Conservation (phyloP, 2,113 vertebrate genomes). For the Hypomesus transpacificus region DNA sequence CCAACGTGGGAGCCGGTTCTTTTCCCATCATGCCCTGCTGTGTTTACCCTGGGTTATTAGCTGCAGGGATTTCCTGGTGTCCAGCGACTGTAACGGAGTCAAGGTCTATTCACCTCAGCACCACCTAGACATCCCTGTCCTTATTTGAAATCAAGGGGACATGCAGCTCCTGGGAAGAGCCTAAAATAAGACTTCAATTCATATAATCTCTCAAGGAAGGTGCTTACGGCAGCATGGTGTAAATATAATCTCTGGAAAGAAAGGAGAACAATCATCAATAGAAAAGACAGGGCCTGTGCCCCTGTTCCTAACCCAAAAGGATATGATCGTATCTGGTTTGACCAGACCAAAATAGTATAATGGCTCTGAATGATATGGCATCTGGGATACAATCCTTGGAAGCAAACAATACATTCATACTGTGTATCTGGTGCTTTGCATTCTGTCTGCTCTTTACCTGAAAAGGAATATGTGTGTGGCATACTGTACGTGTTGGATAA, state of each 20-base stretch:
- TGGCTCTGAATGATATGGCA: no score
- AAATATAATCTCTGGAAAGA: constrained; percentile 61
- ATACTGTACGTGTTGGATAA: no score
- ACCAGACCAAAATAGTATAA: no score
- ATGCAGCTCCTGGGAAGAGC: constrained; percentile 58
- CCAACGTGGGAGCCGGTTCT: constrained; percentile 13
- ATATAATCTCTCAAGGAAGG: constrained; percentile 68
- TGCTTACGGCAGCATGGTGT: constrained; percentile 62
- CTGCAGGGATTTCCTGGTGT: constrained; percentile 44
- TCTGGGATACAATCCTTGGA: no score
- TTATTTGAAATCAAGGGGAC: constrained; percentile 67
- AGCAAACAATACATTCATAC: no score
- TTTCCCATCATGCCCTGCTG: constrained; percentile 23
- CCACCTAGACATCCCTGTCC: constrained; percentile 64
- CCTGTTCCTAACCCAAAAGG: constrained; percentile 29
- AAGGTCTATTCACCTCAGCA: constrained; percentile 35
- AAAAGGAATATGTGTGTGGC: no score
- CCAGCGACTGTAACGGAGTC: constrained; percentile 59
- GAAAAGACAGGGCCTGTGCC: constrained; percentile 36
- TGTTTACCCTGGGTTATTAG: constrained; percentile 42
- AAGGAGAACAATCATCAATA: constrained; percentile 20
- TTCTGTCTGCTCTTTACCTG: no score
- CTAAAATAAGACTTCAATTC: constrained; percentile 67
- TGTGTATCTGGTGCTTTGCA: no score
- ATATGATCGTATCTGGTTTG: constrained; percentile 1